Evolutionary conservation across 2,113 vertebrate genomes (phyloP), one percentile per base, ranked within the genome.

Genomic region (Antechinus flavipes): DNA sequence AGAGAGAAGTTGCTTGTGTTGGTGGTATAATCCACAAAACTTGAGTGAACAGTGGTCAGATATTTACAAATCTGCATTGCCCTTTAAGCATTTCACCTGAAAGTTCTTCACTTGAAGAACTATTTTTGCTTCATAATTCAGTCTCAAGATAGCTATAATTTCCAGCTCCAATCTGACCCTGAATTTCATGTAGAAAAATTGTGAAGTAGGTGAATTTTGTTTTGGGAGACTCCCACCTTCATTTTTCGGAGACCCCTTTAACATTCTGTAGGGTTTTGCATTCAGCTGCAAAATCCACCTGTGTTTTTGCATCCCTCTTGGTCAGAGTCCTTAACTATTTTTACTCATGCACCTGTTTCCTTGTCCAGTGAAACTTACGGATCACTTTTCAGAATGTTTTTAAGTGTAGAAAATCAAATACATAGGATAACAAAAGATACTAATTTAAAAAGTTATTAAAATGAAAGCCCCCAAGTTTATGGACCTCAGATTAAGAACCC

Each of bases 71-170:
- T 99, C 99, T 0, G 99, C 99, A 0, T 99, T 99, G 0, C 99
- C 99, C 96, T 98, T 99, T 25, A 99, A 98, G 98, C 99, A 99
- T 93, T 68, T 98, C 99, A 99, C 99, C 92, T 99, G 98, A 53
- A 47, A 47, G 47, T 47, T 47, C 47, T 68, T 98, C 99, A 99
- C 99, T 92, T 99, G 98, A 53, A 99, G 99, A 50, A 99, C 98
- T 35, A 99, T 99, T 52, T 98, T 98, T 2, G 99, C 99, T 8
- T 99, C 99, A 0, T 99, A 99, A 97, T 99, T 99, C 90, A 99
- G 98, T 90, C 99, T 99, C 98, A 99, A 99, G 96, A 93, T 99
- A 99, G 98, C 99, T 99, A 98, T 99, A 99, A 98, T 99, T 99
- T 22, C 99, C 99, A 2, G 99, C 99, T 22, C 99, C 99, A 11